These are phyloP conservation scores for Meloidogyne exigua DNA, from an alignment of 1,140 invertebrate genomes.

Conservation along the genomic window DNA sequence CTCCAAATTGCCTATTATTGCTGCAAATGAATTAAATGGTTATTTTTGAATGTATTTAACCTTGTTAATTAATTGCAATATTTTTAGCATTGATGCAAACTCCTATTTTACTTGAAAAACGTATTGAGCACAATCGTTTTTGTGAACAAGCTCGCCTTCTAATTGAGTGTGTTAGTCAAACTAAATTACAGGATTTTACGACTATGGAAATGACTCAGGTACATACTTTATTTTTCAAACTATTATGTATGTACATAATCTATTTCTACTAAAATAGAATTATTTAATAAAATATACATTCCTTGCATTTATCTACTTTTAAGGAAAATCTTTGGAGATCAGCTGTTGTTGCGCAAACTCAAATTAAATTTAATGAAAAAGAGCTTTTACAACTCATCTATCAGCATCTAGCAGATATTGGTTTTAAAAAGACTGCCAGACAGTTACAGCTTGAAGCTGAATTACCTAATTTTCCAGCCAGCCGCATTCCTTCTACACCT, in stretches of 20 bases:
- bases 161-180: constrained; percentile 84
- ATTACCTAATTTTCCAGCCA: constrained; percentile 50
- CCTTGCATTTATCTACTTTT: background rate
- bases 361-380: constrained; percentile 86
- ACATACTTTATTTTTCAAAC: background rate
- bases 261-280: too few species aligned
- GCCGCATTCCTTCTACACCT: constrained; percentile 40
- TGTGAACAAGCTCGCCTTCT: constrained; percentile 89
- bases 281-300: too few species aligned
- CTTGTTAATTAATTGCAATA: constrained; percentile 7
- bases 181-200: constrained; percentile 73
- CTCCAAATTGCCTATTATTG: constrained; percentile 89
- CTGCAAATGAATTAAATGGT: constrained; percentile 85
- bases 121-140: constrained; percentile 89
- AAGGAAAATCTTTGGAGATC: constrained; percentile 65
- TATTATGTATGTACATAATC: too few species aligned
- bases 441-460: constrained; percentile 50
- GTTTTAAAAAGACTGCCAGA: constrained; percentile 64
- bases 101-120: constrained; percentile 89
- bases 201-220: constrained; percentile 50
- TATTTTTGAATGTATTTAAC: constrained; percentile 39
- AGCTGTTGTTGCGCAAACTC: constrained; percentile 89
- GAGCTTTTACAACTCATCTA: constrained; percentile 88
- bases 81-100: constrained; percentile 82
- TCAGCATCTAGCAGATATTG: constrained; percentile 79